phyloP scores from a whole-genome alignment of 1,140 invertebrate genomes.

The Drosophila seguyi region DNA sequence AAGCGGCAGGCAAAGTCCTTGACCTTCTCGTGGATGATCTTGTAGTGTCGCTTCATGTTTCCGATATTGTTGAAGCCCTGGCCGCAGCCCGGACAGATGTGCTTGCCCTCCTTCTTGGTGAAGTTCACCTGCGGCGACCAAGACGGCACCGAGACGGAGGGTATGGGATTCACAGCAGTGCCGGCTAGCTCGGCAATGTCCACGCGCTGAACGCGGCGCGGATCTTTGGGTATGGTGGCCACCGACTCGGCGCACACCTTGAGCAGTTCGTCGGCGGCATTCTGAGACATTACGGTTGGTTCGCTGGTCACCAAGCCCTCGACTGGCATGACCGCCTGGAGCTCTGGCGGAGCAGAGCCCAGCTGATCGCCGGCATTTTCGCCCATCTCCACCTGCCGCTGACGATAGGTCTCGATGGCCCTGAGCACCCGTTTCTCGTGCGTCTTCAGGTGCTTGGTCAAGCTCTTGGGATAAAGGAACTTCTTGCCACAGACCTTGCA shows the following conservation, averaged over 20 bases:
- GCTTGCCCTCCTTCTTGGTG: slow-evolving; percentile 81
- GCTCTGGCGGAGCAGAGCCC: slow-evolving; percentile 4
- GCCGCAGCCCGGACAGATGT: slow-evolving; percentile 79
- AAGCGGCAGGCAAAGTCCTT: slow-evolving; percentile 82
- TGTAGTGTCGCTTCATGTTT: slow-evolving; percentile 81
- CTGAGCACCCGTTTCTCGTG: slow-evolving; percentile 79
- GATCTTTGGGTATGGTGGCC: slow-evolving; percentile 78
- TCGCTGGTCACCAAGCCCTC: slow-evolving; percentile 13
- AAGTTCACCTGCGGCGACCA: slow-evolving; percentile 82
- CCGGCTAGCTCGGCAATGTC: slow-evolving; percentile 75
- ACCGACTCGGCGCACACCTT: slow-evolving; percentile 81
- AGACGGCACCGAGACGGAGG: slow-evolving; percentile 75
- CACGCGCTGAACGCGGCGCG: slow-evolving; percentile 74
- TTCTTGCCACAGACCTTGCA: slow-evolving; percentile 83
- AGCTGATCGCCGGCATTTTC: slow-evolving; percentile 40
- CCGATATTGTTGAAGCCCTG: slow-evolving; percentile 81
- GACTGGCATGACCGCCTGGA: not conserved
- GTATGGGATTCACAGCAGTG: slow-evolving; percentile 77
- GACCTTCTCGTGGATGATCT: slow-evolving; percentile 82
- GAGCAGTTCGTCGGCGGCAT: slow-evolving; percentile 77
- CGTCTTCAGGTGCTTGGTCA: slow-evolving; percentile 82
- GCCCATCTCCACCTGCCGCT: slow-evolving; percentile 75
- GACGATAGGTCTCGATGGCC: slow-evolving; percentile 79
- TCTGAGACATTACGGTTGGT: slow-evolving; percentile 57
- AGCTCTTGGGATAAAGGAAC: slow-evolving; percentile 80